Evolutionary conservation across 2,888 invertebrate species (phyloP), one percentile per base, ranked within the genome.

Genomic region (Tachina fera): DNA sequence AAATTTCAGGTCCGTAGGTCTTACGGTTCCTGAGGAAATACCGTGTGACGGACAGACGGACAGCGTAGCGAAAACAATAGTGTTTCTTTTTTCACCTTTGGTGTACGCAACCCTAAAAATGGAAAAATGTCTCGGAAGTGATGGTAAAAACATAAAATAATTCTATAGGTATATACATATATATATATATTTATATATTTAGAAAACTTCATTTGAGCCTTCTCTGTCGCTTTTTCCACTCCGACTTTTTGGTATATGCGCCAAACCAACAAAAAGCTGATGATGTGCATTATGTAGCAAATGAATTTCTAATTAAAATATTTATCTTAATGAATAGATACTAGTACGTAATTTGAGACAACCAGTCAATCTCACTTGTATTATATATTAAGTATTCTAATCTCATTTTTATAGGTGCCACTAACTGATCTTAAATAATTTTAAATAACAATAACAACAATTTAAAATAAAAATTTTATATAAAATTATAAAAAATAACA

Each of bases 401-500:
- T 19, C 63, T 45, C 53, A n/a, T 41, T 60, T 53, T 83, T 71
- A 56, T 47, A 47, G 51, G 61, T 72, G 60, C 14, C 51, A 83
- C 68, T 78, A 72, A 47, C 39, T 77, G 70, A 43, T 56, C 3
- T 74, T 51, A 31, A 51, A 31, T 47, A 61, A 71, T 16, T 43
- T 22, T 56, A 56, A 58, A n/a, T 13, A 49, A 61, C 39, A 70
- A 45, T 45, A 78, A 45, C n/a, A 16, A 22, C 56, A 49, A 53
- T 47, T 19, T 70, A 22, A 51, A 71, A 1, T 65, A 31, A 67
- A 43, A 16, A 45, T n/a, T 31, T 31, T 31, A 31, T 31, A 31
- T 31, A 31, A 2, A 31, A 31, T 43, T 58, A 70, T 47, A n/a
- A 45, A 53, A 70, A 41, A 6, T 3, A 41, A 16, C 47, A 22